These are phyloP conservation scores for Phodopus roborovskii DNA, from an alignment of 2,113 vertebrate genomes.

Conservation along the genomic window DNA sequence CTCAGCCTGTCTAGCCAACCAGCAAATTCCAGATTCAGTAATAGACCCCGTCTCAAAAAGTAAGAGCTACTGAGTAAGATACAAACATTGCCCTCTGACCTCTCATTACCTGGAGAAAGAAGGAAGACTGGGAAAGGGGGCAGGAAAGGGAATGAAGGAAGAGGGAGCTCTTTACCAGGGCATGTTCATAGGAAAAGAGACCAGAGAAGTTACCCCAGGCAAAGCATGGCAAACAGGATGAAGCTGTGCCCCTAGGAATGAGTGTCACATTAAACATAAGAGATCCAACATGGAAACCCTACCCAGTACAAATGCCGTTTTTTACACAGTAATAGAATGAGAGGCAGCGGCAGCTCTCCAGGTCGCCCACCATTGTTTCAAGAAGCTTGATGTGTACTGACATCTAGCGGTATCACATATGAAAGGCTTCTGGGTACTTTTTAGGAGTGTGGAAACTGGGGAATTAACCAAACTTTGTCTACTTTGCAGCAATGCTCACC, in stretches of 20 bases:
- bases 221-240: neutral
- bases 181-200: neutral
- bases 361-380: neutral
- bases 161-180: neutral
- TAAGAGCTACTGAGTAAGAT: neutral
- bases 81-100: neutral
- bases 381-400: slow-evolving; percentile 74
- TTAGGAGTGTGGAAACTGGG: neutral
- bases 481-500: neutral
- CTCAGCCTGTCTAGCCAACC: neutral
- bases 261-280: slow-evolving; percentile 52
- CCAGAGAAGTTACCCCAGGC: neutral
- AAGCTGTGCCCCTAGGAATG: slow-evolving; percentile 19
- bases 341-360: neutral
- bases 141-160: neutral
- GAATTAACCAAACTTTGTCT: neutral
- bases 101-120: neutral
- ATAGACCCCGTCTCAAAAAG: neutral
- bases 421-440: neutral
- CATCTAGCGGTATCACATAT: slow-evolving; percentile 70
- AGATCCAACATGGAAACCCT: slow-evolving; percentile 58
- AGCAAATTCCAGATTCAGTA: neutral
- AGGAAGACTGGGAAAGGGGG: too few species aligned
- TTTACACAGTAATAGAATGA: slow-evolving; percentile 67
- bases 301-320: slow-evolving; percentile 42